phyloP scores from a whole-genome alignment of 2,113 vertebrate genomes.

The Corythornis madagascariensis region DNA sequence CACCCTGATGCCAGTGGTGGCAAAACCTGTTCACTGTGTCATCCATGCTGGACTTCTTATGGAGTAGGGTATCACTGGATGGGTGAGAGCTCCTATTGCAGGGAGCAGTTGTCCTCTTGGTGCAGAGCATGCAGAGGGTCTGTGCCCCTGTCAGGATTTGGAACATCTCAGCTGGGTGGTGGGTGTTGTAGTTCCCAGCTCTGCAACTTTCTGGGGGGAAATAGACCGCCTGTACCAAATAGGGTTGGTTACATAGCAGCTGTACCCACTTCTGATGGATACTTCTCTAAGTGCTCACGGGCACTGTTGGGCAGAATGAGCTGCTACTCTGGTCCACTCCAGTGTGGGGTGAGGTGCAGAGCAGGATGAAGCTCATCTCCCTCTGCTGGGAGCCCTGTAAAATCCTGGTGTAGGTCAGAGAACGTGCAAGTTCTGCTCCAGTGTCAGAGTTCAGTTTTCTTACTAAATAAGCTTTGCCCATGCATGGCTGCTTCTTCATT shows the following conservation, averaged over 20 bases:
- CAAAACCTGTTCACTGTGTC: neutral
- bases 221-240: neutral
- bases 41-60: accelerated
- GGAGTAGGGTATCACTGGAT: accelerated
- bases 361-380: neutral
- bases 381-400: accelerated
- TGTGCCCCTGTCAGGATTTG: neutral
- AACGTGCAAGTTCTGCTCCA: neutral
- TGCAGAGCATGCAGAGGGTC: neutral
- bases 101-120: neutral
- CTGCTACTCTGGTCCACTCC: neutral
- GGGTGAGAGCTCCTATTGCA: accelerated
- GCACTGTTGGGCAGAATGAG: neutral
- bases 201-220: neutral
- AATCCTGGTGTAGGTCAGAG: accelerated
- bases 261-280: accelerated
- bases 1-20: neutral
- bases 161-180: accelerated
- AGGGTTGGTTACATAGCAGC: neutral
- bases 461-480: neutral
- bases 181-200: neutral
- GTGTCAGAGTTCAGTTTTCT: neutral
- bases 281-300: neutral
- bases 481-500: neutral
- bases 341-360: accelerated